Base-by-base conservation (phyloP, 1,140 invertebrate genomes). In the Anadara kagoshimensis region DNA sequence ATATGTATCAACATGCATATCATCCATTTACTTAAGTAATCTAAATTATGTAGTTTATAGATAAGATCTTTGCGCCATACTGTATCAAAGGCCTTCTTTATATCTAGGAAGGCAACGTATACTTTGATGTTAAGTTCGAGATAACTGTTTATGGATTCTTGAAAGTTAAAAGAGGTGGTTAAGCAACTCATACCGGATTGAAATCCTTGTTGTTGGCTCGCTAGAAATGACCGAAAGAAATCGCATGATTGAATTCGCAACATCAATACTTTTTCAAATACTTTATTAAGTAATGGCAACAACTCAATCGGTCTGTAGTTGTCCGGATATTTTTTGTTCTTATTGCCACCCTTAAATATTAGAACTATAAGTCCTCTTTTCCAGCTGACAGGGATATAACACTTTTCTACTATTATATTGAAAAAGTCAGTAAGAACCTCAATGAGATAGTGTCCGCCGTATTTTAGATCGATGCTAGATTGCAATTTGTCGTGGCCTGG, bases 311-410 rank as follows among this genome's bases (percentile, higher is more conserved):
- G 65, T 58, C 5, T 57, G n/a, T 68, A 68, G 44, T 24, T 68
- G 26, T 68, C 51, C 14, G 36, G 43, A 54, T 5, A 11, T 22
- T n/a, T 24, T 58, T 68, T 68, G 8, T 14, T 3, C 58, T 58
- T 59, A 16, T 69, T 26, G 8, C 41, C 66, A 20, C 54, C 54
- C 41, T 59, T 69, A 24, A 26, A 58, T 26, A 69, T 20, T 2
- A 43, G 66, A 16, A 69, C 66, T 45, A 69, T 69, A 10, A 69
- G 56, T 3, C 66, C 54, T 22, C 24, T 44, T 0, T 59, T 26
- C 56, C 66, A 69, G 8, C 0, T 18, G 18, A 1, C 41, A 4
- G 65, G 65, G 16, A 58, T 64, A 11, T 8, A 0, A 5, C 5
- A 14, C 45, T 8, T 47, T 47, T 47, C 16, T 47, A 8, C 45